Conservation (phyloP, 2,113 vertebrate genomes). For the Leptobrachium ailaonicum region DNA sequence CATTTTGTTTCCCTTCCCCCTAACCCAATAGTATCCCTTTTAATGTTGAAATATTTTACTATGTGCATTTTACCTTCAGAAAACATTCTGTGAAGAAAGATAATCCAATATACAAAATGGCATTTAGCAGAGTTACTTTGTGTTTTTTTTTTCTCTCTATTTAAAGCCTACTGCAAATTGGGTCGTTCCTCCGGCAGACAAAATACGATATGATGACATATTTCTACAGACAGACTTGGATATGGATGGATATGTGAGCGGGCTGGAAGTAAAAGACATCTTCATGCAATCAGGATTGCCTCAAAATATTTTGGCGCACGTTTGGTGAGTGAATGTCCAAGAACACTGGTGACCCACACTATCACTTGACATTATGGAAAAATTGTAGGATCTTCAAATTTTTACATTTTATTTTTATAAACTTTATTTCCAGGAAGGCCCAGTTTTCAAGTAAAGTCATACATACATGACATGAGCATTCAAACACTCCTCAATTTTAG, state of each 20-base stretch:
- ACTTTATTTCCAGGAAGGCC: too few species aligned
- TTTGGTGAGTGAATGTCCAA: slow-evolving; percentile 77
- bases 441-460: too few species aligned
- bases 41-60: neutral
- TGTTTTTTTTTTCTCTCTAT: slow-evolving; percentile 14
- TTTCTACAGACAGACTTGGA: slow-evolving; percentile 93
- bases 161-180: slow-evolving; percentile 80
- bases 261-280: slow-evolving; percentile 94
- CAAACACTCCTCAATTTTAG: too few species aligned
- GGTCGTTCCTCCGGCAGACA: slow-evolving; percentile 87
- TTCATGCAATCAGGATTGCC: slow-evolving; percentile 95
- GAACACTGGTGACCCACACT: too few species aligned
- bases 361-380: too few species aligned
- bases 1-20: too few species aligned
- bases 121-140: neutral
- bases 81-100: neutral
- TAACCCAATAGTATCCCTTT: too few species aligned
- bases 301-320: slow-evolving; percentile 89
- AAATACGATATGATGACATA: slow-evolving; percentile 89
- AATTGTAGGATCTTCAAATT: too few species aligned
- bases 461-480: too few species aligned
- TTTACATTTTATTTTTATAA: too few species aligned
- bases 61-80: neutral
- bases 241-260: slow-evolving; percentile 92
- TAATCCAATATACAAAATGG: neutral